Conservation (phyloP, 2,888 invertebrate species). For the Formica aserva region DNA sequence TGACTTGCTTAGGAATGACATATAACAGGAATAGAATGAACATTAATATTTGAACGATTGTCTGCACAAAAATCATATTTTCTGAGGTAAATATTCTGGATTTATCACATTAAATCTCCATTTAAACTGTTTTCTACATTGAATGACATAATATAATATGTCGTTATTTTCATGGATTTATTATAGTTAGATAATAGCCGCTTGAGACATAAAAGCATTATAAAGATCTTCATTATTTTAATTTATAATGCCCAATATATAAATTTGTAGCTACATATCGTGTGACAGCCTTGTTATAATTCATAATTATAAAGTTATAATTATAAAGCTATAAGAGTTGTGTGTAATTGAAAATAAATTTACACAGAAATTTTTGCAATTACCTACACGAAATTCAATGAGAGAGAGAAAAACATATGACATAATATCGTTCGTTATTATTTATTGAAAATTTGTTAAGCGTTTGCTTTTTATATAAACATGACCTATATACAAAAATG, state of each 20-base stretch:
- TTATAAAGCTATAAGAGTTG: neutral
- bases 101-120: neutral
- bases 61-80: neutral
- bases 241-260: neutral
- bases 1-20: neutral
- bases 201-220: neutral
- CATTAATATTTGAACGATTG: neutral
- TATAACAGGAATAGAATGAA: neutral
- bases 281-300: neutral
- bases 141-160: neutral
- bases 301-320: neutral
- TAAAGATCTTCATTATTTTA: constrained; percentile 3
- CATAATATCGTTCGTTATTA: neutral
- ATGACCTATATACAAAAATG: neutral
- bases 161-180: constrained; percentile 19
- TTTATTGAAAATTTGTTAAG: neutral
- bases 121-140: constrained; percentile 6
- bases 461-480: constrained; percentile 10
- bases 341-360: neutral
- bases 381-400: neutral
- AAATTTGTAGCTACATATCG: neutral
- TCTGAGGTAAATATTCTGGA: neutral
- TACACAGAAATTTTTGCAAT: neutral
- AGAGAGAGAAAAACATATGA: neutral
- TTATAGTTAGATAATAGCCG: neutral